phyloP scores from a whole-genome alignment of 1,140 invertebrate species.

The Drosophila ercepeae region DNA sequence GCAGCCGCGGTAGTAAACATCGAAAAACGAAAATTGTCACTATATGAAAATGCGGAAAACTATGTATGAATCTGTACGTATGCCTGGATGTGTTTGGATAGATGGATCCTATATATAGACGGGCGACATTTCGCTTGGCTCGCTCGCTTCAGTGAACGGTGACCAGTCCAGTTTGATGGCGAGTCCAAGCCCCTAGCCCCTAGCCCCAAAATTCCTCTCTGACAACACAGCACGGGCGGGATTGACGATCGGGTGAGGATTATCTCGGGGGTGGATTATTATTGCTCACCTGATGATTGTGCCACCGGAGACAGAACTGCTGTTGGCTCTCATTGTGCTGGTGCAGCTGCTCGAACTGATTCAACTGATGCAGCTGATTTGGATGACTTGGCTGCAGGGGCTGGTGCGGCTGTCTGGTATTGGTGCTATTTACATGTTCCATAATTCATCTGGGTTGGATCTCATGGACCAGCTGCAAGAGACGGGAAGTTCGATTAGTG shows the following conservation, averaged over 20 bases:
- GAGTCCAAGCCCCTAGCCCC: constrained; percentile 43
- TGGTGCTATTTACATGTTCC: constrained; percentile 81
- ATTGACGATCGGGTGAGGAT: neutral
- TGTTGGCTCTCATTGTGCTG: constrained; percentile 85
- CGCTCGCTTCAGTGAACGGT: constrained; percentile 56
- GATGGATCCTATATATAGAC: constrained; percentile 70
- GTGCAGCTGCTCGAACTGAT: constrained; percentile 72
- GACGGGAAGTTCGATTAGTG: constrained; percentile 17
- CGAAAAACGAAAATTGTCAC: constrained; percentile 64
- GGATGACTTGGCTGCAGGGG: constrained; percentile 54
- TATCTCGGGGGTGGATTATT: neutral
- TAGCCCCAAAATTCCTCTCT: constrained; percentile 11
- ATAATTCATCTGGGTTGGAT: constrained; percentile 72
- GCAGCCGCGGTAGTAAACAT: constrained; percentile 56
- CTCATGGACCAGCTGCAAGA: constrained; percentile 50
- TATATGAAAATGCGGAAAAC: constrained; percentile 78
- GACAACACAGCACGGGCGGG: constrained; percentile 33
- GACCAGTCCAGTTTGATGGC: constrained; percentile 60
- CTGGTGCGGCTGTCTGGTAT: constrained; percentile 60
- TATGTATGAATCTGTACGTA: constrained; percentile 68
- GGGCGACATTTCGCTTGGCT: constrained; percentile 63
- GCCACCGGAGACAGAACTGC: constrained; percentile 92
- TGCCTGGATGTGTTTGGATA: constrained; percentile 20
- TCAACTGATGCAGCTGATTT: constrained; percentile 66
- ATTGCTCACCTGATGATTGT: constrained; percentile 89